Percentiles rank a stretch among this genome's conserved stretches.
Evolutionary conservation across 2,113 vertebrate genomes (phyloP).

Genomic region (Argyrosomus japonicus): DNA sequence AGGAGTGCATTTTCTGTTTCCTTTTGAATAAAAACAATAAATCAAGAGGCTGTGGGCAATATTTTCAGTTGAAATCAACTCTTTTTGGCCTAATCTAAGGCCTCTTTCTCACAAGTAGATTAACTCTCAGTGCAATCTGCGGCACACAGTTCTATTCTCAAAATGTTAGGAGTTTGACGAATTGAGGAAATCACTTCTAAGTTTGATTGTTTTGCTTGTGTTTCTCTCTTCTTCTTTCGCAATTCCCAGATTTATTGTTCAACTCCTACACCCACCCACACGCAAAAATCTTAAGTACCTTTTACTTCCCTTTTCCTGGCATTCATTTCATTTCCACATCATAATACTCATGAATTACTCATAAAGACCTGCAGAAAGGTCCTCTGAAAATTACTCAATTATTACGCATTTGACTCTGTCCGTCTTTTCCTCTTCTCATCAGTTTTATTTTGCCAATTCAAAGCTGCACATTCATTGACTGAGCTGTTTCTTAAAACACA

Average conservation of each 20-base stretch:
- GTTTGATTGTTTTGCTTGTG: not conserved
- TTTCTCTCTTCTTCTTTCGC: slow-evolving; percentile 9
- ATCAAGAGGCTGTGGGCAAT: too few species aligned
- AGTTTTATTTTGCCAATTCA: not conserved
- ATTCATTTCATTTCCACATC: slow-evolving; percentile 14
- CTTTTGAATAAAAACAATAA: not conserved
- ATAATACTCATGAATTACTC: slow-evolving; percentile 38
- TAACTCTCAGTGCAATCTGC: not conserved
- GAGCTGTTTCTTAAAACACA: not conserved
- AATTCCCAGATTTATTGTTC: slow-evolving; percentile 1
- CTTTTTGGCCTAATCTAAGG: slow-evolving; percentile 10
- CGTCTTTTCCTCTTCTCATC: not conserved
- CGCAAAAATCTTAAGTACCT: not conserved
- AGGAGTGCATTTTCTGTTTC: not conserved
- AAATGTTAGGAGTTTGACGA: slow-evolving; percentile 6
- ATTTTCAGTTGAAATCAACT: not conserved
- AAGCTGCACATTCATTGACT: not conserved
- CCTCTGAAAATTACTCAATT: not conserved
- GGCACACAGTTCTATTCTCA: slow-evolving; percentile 5
- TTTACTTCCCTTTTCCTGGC: not conserved
- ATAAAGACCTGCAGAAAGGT: not conserved
- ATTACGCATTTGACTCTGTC: not conserved
- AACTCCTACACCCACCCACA: not conserved
- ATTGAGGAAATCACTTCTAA: not conserved
- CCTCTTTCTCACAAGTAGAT: slow-evolving; percentile 6